phyloP scores from a whole-genome alignment of 2,888 invertebrate genomes.

The Antheraea assamensis region DNA sequence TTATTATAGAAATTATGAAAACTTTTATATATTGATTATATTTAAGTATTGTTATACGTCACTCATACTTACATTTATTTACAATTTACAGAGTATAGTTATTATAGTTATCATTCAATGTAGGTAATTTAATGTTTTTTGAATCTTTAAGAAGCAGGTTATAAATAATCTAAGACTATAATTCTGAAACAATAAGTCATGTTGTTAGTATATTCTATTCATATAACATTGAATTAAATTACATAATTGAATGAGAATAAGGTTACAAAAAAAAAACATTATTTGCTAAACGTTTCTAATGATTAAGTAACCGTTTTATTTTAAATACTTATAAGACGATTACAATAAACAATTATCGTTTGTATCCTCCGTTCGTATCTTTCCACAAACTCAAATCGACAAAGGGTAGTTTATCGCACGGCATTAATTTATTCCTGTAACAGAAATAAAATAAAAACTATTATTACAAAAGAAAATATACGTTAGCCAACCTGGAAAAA shows the following conservation, averaged over 20 bases:
- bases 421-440: constrained; percentile 79
- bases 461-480: background rate
- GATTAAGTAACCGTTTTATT: background rate
- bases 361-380: constrained; percentile 52
- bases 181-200: background rate
- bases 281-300: background rate
- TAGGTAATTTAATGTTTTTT: background rate
- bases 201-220: background rate
- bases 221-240: too few species aligned
- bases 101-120: background rate
- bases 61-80: background rate
- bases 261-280: too few species aligned
- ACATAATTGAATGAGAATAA: background rate
- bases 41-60: background rate
- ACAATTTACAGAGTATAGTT: background rate
- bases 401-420: constrained; percentile 73
- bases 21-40: background rate
- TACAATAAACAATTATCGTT: constrained; percentile 6
- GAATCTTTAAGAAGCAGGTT: background rate
- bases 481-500: too few species aligned
- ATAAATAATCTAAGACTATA: background rate
- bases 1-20: background rate
- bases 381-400: constrained; percentile 80
- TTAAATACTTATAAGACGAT: background rate
- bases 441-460: background rate